Conservation (phyloP, 2,113 vertebrate species). For the Daphoenositta chrysoptera region DNA sequence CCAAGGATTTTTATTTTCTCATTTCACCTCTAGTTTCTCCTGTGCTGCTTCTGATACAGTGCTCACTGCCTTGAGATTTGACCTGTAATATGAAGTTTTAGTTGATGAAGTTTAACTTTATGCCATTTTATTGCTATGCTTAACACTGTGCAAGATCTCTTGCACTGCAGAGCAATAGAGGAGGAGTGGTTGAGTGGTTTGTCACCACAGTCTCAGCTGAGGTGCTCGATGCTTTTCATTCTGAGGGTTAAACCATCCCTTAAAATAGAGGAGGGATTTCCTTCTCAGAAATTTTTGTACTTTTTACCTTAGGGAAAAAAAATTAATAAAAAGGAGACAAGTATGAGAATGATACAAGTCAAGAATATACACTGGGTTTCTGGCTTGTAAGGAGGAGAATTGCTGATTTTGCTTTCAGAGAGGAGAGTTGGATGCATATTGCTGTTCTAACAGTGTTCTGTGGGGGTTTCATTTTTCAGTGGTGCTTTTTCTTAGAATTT, state of each 20-base stretch:
- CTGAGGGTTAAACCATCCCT: not conserved
- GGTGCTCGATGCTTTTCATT: not conserved
- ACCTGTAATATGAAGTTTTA: not conserved
- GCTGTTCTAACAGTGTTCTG: not conserved
- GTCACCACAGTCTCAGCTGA: fast-evolving
- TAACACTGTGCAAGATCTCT: not conserved
- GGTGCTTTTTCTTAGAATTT: not conserved
- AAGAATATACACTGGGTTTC: not conserved
- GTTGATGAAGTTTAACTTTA: not conserved
- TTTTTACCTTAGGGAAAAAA: not conserved
- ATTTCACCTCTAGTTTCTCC: not conserved
- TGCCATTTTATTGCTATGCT: not conserved
- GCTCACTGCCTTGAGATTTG: not conserved
- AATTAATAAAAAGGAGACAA: not conserved
- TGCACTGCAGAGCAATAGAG: not conserved
- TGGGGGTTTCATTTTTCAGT: not conserved
- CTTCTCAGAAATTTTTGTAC: not conserved
- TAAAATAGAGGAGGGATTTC: not conserved
- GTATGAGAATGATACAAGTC: not conserved
- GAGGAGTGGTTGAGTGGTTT: not conserved
- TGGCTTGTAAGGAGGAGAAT: not conserved
- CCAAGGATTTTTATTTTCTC: not conserved
- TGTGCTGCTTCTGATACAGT: not conserved
- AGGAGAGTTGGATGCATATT: not conserved
- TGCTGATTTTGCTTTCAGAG: not conserved